phyloP scores from a whole-genome alignment of 2,113 vertebrate species.

The Corvus hawaiiensis region DNA sequence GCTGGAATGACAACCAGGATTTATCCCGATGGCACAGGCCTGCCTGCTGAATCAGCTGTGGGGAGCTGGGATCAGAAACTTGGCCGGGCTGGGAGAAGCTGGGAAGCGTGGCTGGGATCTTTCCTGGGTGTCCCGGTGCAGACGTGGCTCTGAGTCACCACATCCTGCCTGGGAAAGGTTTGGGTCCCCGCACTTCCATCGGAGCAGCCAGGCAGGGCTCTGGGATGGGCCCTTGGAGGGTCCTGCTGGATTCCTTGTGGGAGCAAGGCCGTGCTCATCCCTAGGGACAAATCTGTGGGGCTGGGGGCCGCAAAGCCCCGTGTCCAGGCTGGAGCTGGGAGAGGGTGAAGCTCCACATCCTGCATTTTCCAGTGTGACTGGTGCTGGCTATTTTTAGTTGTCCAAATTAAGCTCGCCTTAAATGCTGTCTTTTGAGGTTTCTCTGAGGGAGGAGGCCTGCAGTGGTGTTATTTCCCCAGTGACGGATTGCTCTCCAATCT shows the following conservation, averaged over 20 bases:
- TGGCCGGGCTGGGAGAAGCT: neutral
- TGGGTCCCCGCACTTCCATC: neutral
- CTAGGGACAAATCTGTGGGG: accelerated
- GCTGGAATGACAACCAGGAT: neutral
- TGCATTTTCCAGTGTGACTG: slow-evolving; percentile 12
- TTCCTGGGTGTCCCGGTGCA: slow-evolving; percentile 27
- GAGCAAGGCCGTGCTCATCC: neutral
- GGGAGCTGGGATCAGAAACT: neutral
- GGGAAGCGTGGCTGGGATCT: neutral
- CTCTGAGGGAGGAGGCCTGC: slow-evolving; percentile 42
- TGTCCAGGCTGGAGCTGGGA: neutral
- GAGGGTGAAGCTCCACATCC: neutral
- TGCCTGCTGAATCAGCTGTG: neutral
- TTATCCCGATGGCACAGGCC: neutral
- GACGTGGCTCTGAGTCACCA: slow-evolving; percentile 37
- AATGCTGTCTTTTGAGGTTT: slow-evolving; percentile 56
- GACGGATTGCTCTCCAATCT: neutral
- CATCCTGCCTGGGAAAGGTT: neutral
- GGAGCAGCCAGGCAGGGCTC: neutral
- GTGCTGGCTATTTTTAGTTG: slow-evolving; percentile 55
- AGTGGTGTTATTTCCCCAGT: slow-evolving; percentile 36
- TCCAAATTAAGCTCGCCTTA: slow-evolving; percentile 18
- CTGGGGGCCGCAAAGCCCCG: neutral
- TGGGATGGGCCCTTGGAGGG: neutral
- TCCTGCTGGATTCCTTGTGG: accelerated